Evolutionary conservation across 2,797 vertebrate species (phyloP).

Genomic region (Passerculus sandwichensis): DNA sequence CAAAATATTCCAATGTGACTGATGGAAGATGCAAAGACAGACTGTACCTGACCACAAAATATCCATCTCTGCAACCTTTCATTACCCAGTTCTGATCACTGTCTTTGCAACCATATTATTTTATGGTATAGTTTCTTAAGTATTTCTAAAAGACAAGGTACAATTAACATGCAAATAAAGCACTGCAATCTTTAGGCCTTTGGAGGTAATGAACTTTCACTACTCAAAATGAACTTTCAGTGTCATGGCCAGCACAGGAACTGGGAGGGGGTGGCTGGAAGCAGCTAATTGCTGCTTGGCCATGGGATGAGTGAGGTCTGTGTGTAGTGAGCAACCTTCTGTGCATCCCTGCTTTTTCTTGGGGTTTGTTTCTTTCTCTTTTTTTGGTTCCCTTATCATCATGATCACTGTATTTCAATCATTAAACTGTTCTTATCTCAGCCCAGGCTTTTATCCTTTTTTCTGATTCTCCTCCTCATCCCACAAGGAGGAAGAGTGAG

Average conservation of each 20-base stretch:
- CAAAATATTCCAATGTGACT: neutral
- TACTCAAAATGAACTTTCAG: neutral
- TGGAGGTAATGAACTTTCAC: neutral
- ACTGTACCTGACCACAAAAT: neutral
- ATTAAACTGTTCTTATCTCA: neutral
- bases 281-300: neutral
- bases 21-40: neutral
- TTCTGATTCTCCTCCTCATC: neutral
- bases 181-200: neutral
- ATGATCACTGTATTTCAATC: neutral
- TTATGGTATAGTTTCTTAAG: neutral
- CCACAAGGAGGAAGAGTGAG: neutral
- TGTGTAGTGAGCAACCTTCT: neutral
- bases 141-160: neutral
- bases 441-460: neutral
- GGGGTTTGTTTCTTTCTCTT: neutral
- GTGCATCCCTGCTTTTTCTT: neutral
- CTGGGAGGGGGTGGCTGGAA: neutral
- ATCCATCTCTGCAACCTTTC: neutral
- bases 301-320: neutral
- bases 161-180: neutral
- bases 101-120: neutral
- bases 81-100: neutral
- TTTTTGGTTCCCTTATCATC: neutral
- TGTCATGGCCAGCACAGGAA: neutral